Evolutionary conservation across 2,797 vertebrate species (phyloP).

Genomic region (Parotocinclus haroldoi): DNA sequence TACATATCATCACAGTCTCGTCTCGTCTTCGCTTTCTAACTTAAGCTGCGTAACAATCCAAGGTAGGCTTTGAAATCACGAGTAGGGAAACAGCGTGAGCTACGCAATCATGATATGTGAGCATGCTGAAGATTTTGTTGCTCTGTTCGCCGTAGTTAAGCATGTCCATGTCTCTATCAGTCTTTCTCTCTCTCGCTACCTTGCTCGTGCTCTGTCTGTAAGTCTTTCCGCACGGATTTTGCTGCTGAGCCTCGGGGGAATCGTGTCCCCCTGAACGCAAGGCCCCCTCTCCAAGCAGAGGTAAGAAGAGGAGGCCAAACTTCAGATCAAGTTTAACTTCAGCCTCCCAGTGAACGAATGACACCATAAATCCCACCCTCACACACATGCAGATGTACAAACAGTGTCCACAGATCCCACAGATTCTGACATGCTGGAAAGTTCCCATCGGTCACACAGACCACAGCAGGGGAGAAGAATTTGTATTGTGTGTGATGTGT

Average conservation of each 20-base stretch:
- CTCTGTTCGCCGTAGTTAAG: too few species aligned
- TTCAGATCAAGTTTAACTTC: conserved; percentile 13
- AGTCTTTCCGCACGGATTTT: conserved; percentile 7
- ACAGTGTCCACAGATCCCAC: conserved; percentile 7
- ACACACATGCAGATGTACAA: conserved; percentile 14
- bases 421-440: too few species aligned
- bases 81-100: too few species aligned
- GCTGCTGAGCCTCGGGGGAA: conserved; percentile 17
- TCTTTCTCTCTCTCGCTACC: background rate
- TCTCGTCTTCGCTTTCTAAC: background rate
- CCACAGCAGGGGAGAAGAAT: background rate
- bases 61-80: too few species aligned
- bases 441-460: conserved; percentile 4
- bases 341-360: conserved; percentile 14
- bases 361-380: conserved; percentile 30
- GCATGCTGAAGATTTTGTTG: too few species aligned
- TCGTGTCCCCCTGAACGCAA: conserved; percentile 23
- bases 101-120: too few species aligned
- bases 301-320: conserved; percentile 10
- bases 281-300: background rate
- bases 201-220: conserved; percentile 2
- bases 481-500: background rate
- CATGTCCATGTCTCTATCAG: background rate
- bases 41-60: background rate
- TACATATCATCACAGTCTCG: conserved; percentile 1